Conservation (phyloP, 1,140 invertebrate species). For the Elymnias hypermnestra region DNA sequence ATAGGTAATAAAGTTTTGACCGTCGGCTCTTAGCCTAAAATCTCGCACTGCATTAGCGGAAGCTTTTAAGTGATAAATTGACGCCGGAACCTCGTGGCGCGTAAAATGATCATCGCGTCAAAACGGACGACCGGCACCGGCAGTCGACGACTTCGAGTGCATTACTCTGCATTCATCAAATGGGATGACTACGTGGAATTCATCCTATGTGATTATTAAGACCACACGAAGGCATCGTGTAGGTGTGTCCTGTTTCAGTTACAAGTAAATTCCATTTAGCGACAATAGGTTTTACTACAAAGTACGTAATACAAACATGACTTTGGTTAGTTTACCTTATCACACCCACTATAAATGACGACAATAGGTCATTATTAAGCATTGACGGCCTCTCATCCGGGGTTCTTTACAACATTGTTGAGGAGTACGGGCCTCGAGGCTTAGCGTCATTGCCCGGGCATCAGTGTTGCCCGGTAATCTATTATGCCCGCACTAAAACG, state of each 20-base stretch:
- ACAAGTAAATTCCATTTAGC: background rate
- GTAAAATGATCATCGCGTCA: constrained; percentile 63
- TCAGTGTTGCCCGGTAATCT: no score
- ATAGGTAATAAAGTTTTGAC: no score
- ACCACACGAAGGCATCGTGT: constrained; percentile 21
- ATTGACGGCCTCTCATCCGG: no score
- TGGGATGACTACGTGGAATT: constrained; percentile 8
- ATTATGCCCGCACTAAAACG: no score
- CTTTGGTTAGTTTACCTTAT: no score
- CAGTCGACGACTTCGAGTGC: constrained; percentile 44
- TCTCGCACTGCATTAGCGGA: constrained; percentile 47
- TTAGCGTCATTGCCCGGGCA: no score
- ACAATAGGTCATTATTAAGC: no score
- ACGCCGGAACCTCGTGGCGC: constrained; percentile 61
- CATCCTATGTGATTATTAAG: constrained; percentile 21
- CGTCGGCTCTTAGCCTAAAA: constrained; percentile 19
- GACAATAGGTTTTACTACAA: background rate
- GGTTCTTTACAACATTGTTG: no score
- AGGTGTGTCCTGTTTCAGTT: constrained; percentile 23
- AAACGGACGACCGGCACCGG: constrained; percentile 31
- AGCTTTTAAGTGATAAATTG: constrained; percentile 73
- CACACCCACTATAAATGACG: no score
- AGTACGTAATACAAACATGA: no score
- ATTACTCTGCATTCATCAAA: constrained; percentile 31
- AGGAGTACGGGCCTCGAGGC: no score